phyloP scores from a whole-genome alignment of 2,888 invertebrate species.

The Ornithoptera alexandrae region DNA sequence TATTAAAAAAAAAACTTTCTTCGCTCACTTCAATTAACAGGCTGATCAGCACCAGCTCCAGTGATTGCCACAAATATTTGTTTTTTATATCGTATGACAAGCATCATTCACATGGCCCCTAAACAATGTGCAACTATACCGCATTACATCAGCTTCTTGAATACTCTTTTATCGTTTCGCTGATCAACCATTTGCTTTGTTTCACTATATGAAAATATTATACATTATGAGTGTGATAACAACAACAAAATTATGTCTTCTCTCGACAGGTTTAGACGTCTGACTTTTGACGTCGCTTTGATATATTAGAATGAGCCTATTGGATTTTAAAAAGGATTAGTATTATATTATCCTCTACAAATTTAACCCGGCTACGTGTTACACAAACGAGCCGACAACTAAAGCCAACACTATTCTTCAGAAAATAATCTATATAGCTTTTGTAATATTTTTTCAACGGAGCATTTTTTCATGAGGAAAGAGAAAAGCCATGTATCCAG shows the following conservation, averaged over 20 bases:
- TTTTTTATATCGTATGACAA: constrained; percentile 11
- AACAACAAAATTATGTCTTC: neutral
- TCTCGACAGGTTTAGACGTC: neutral
- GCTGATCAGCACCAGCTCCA: constrained; percentile 10
- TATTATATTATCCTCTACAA: neutral
- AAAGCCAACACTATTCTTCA: too few species aligned
- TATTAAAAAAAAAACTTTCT: neutral
- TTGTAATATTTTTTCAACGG: too few species aligned
- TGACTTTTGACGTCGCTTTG: neutral
- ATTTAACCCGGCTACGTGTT: neutral
- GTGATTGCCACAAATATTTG: constrained; percentile 12
- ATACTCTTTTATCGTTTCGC: constrained; percentile 20
- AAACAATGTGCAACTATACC: constrained; percentile 12
- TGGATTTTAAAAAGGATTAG: neutral
- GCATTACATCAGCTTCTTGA: constrained; percentile 18
- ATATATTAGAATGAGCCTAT: neutral
- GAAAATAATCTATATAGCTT: too few species aligned
- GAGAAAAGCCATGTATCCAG: too few species aligned
- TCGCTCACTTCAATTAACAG: neutral
- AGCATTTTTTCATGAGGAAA: too few species aligned
- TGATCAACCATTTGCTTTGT: constrained; percentile 10
- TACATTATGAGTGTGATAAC: neutral
- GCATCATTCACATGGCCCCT: constrained; percentile 6
- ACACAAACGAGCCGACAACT: too few species aligned
- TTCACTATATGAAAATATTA: neutral